Percentiles rank a stretch among this genome's conserved stretches.
These are phyloP conservation scores for Pogonocichla stellata DNA, from an alignment of 2,113 vertebrate genomes.

Conservation along the genomic window DNA sequence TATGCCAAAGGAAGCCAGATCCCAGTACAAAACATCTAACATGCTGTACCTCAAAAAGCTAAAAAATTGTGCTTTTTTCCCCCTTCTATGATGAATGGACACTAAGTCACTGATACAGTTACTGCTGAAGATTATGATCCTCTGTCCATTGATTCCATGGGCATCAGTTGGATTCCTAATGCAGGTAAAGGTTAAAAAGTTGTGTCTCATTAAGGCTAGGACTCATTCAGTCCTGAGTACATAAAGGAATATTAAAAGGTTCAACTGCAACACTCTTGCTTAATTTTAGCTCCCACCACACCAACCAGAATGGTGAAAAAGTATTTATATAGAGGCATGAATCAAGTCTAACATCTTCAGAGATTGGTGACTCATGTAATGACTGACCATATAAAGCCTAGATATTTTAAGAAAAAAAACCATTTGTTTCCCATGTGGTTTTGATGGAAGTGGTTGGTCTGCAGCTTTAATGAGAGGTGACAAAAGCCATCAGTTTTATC, in stretches of 20 bases:
- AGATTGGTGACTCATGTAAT: background rate
- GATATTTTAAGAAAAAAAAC: background rate
- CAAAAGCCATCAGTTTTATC: background rate
- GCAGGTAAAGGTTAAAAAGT: background rate
- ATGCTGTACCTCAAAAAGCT: background rate
- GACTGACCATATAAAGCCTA: background rate
- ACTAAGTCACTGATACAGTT: background rate
- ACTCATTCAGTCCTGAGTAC: background rate
- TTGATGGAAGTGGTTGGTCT: background rate
- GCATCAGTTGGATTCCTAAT: background rate
- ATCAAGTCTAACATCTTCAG: background rate
- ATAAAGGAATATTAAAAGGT: background rate
- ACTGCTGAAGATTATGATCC: background rate
- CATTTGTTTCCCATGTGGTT: background rate
- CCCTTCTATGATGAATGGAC: background rate
- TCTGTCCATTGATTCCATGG: background rate
- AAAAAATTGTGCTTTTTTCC: rapidly evolving
- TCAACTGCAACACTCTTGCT: background rate
- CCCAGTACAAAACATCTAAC: background rate
- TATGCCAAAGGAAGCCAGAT: background rate
- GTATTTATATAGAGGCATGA: background rate
- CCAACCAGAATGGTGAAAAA: background rate
- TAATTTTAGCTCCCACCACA: background rate
- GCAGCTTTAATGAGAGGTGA: background rate
- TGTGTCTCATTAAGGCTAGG: background rate